A percentile compares a stretch with the other conserved stretches of the same genome.
Evolutionary conservation across 2,797 vertebrate genomes (phyloP).

Genomic region (Phalloptychus januarius): DNA sequence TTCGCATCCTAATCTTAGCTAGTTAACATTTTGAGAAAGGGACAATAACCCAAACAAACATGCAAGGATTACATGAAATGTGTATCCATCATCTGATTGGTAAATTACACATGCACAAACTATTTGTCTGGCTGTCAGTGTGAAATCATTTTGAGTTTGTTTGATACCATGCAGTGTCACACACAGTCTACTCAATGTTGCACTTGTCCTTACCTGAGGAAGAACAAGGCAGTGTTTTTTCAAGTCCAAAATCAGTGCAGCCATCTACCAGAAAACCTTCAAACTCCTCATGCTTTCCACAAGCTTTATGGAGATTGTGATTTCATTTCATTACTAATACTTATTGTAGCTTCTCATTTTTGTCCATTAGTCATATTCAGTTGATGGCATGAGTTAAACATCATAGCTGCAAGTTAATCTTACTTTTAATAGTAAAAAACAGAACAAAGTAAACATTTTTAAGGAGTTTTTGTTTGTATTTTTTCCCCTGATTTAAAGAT

Average conservation of each 20-base stretch:
- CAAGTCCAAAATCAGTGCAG: not conserved
- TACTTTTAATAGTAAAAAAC: not conserved
- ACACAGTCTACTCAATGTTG: constrained; percentile 68
- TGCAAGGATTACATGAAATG: constrained; percentile 24
- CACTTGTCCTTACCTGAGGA: constrained; percentile 62
- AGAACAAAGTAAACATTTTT: not conserved
- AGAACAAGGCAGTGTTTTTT: constrained; percentile 6
- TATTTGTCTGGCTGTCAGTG: constrained; percentile 38
- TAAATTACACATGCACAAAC: constrained; percentile 32
- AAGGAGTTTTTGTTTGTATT: not conserved
- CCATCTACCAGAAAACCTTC: not conserved
- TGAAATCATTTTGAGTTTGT: constrained; percentile 59
- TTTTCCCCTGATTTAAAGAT: constrained; percentile 7
- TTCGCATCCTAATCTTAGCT: constrained; percentile 62
- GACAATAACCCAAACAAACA: constrained; percentile 32
- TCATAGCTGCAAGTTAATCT: not conserved
- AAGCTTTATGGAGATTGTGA: not conserved
- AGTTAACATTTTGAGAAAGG: constrained; percentile 38
- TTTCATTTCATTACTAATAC: not conserved
- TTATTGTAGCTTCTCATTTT: not conserved
- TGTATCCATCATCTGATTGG: constrained; percentile 27
- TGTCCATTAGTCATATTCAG: not conserved
- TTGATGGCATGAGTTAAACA: not conserved
- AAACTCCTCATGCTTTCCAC: not conserved
- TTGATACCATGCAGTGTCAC: constrained; percentile 66